These are phyloP conservation scores for Epirrhoe alternata DNA, from an alignment of 2,888 invertebrate species.

Conservation along the genomic window DNA sequence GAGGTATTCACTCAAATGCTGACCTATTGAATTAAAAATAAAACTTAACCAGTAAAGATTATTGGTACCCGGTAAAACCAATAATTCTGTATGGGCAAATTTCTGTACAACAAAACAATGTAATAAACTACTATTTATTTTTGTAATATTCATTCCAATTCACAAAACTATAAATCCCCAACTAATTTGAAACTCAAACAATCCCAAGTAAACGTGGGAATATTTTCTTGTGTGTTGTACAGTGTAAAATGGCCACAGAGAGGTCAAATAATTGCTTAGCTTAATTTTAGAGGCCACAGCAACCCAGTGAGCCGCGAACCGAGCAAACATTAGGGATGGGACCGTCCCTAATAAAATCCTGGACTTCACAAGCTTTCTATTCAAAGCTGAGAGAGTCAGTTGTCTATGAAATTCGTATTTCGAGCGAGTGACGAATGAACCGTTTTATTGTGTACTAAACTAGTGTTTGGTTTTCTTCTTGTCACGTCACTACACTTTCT, in stretches of 20 bases:
- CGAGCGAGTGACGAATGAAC: too few species aligned
- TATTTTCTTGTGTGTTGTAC: conserved; percentile 25
- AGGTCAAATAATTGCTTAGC: conserved; percentile 36
- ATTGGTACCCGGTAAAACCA: too few species aligned
- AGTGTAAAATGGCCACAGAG: conserved; percentile 21
- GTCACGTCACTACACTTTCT: too few species aligned
- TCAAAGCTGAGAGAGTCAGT: neutral
- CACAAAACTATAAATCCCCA: conserved; percentile 2
- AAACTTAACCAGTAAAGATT: too few species aligned
- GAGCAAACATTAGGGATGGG: conserved; percentile 22
- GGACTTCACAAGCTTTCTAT: conserved; percentile 15
- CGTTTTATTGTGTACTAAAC: too few species aligned
- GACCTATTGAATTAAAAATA: too few species aligned
- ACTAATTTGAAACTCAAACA: conserved; percentile 20
- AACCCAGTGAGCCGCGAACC: conserved; percentile 31
- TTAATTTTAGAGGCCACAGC: conserved; percentile 31
- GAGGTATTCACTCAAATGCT: too few species aligned
- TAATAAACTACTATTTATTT: neutral
- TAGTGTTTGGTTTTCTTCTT: too few species aligned
- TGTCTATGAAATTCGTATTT: too few species aligned
- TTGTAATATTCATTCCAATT: neutral
- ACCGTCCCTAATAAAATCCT: conserved; percentile 13
- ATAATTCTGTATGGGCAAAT: too few species aligned
- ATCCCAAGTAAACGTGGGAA: conserved; percentile 12
- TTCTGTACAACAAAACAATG: neutral